A percentile compares a stretch with the other conserved stretches of the same genome.
These are phyloP conservation scores for Drosophila nannoptera DNA, from an alignment of 1,140 invertebrate species.

Conservation along the genomic window DNA sequence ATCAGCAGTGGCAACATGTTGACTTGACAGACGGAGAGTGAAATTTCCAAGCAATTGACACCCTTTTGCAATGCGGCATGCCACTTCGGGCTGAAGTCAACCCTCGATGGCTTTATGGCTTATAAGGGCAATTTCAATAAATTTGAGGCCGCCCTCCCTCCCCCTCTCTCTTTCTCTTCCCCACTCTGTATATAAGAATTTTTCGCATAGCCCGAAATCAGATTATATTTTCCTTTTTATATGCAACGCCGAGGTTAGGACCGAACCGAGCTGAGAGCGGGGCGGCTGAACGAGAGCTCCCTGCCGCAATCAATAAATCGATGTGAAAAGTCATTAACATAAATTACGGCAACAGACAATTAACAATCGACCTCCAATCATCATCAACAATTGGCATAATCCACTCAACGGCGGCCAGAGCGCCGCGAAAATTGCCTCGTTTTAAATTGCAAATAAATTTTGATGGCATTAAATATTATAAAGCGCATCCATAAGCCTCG, in stretches of 20 bases:
- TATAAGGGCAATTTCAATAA: slow-evolving; percentile 75
- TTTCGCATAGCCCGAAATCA: slow-evolving; percentile 60
- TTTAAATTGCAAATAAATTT: slow-evolving; percentile 76
- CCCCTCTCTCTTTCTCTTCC: no score
- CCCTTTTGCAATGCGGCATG: slow-evolving; percentile 58
- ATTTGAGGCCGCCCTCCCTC: slow-evolving; percentile 38
- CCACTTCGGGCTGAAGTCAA: slow-evolving; percentile 37
- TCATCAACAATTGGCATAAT: slow-evolving; percentile 73
- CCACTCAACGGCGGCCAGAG: slow-evolving; percentile 55
- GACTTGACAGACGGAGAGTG: slow-evolving; percentile 59
- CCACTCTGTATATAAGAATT: slow-evolving; percentile 24
- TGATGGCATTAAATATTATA: slow-evolving; percentile 74
- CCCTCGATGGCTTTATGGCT: slow-evolving; percentile 36
- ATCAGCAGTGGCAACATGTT: slow-evolving; percentile 68
- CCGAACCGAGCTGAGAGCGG: not conserved
- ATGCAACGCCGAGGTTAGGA: slow-evolving; percentile 5
- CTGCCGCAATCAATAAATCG: slow-evolving; percentile 66
- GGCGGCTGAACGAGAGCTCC: slow-evolving; percentile 2
- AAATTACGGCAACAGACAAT: slow-evolving; percentile 67
- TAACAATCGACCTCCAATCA: slow-evolving; percentile 74
- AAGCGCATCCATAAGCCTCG: slow-evolving; percentile 52
- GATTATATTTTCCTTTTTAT: slow-evolving; percentile 55
- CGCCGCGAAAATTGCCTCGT: slow-evolving; percentile 59
- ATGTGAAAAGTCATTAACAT: slow-evolving; percentile 71
- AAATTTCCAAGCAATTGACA: slow-evolving; percentile 72